Evolutionary conservation across 2,113 vertebrate species (phyloP).

Genomic region (Myotis brandtii): DNA sequence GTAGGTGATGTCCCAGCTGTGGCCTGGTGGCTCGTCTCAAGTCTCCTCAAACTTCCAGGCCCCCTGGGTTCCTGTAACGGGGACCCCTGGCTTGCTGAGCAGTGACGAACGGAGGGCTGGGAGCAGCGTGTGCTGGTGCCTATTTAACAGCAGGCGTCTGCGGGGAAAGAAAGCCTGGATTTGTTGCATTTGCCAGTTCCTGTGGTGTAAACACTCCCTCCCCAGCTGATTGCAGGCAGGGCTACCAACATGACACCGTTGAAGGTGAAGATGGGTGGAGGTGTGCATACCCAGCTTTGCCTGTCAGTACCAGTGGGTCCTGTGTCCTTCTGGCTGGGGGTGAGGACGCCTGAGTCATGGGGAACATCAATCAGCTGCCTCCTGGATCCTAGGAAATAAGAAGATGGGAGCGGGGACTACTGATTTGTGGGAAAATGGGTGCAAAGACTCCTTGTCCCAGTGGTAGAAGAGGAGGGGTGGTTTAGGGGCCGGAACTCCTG

Average conservation of each 20-base stretch:
- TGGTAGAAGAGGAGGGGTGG: background rate
- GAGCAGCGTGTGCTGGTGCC: background rate
- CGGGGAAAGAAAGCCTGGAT: background rate
- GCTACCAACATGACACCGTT: background rate
- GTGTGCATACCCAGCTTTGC: background rate
- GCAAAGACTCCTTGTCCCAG: background rate
- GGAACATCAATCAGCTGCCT: too few relatives aligned
- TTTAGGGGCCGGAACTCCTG: background rate
- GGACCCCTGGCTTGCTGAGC: background rate
- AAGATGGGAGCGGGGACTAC: background rate
- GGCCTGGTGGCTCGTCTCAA: background rate
- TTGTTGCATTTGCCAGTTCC: background rate
- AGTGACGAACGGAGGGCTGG: background rate
- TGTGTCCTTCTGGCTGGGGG: background rate
- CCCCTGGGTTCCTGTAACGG: background rate
- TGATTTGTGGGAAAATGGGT: background rate
- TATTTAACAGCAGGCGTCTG: background rate
- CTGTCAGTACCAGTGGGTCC: background rate
- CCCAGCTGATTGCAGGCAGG: background rate
- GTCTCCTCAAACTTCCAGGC: background rate
- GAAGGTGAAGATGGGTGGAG: background rate
- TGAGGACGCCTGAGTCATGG: background rate
- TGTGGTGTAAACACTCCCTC: background rate
- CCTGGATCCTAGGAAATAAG: background rate
- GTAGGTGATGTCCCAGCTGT: accelerated